Evolutionary conservation across 2,888 invertebrate species (phyloP), one percentile per base, ranked within the genome.

Genomic region (Cephus spinipes): DNA sequence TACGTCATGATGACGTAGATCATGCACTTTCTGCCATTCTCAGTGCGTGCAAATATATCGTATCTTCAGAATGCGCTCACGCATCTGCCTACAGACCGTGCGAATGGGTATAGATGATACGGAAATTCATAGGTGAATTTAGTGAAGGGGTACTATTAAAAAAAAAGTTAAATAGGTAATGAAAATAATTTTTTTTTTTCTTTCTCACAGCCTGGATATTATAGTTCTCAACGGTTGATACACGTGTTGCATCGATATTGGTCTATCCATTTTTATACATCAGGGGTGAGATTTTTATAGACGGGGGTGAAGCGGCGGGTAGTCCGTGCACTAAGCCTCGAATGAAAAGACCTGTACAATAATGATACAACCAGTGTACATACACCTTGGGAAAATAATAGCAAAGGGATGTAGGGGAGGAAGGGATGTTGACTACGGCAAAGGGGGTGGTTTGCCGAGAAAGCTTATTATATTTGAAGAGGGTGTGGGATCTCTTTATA

Each of bases 401-500:
- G 55, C 12, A 9, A 15, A 40, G 30, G 68, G 33, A 55, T 40
- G 32, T 31, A 68, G 15, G 32, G 34, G 34, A 1, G 11, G 40
- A 15, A 68, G 75, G 40, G 75, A 75, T 23, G 23, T 55, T 55
- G 40, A 15, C 23, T 55, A 55, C 15, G 40, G 23, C 40, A 55
- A 55, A 23, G 23, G 40, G 23, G 40, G 23, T 55, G 40, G 23
- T 55, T 55, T 55, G 23, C 40, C 40, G 40, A 68, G 81, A 80
- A 83, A 83, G 85, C 84, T 86, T 85, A 87, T 87, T 88, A 84
- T 89, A 87, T 89, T 89, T 88, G 87, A 87, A 83, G 82, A 87
- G 85, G 89, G 88, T 84, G 89, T 87, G 88, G 87, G 83, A 83
- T 81, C 75, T 82, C 82, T 84, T 77, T 80, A 83, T 87, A 86